These are phyloP conservation scores for Herpailurus yagouaroundi DNA, from an alignment of 2,113 vertebrate species.

Conservation along the genomic window DNA sequence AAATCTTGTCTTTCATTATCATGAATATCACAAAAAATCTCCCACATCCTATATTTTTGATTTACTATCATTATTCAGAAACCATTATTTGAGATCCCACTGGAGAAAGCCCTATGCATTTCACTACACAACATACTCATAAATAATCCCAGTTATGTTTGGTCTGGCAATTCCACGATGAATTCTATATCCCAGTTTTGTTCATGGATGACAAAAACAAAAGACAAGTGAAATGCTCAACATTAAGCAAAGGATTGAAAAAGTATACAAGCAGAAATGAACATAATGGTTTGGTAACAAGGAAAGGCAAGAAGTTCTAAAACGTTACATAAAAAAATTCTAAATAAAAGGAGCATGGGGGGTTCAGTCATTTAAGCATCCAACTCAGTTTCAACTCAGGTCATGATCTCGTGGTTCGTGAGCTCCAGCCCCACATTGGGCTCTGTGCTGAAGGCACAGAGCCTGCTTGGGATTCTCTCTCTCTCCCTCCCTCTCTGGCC, in stretches of 20 bases:
- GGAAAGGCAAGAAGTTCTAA: background rate
- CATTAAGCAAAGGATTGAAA: background rate
- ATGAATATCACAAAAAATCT: background rate
- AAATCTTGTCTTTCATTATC: background rate
- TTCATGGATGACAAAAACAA: background rate
- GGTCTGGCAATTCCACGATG: background rate
- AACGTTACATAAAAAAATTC: background rate
- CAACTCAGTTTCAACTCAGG: no score
- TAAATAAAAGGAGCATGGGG: background rate
- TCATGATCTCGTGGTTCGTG: no score
- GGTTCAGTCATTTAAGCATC: background rate
- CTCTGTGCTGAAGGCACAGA: no score
- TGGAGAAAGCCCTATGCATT: background rate
- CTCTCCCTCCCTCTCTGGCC: no score
- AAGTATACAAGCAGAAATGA: background rate
- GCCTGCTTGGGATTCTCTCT: no score
- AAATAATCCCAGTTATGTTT: background rate
- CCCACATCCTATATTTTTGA: background rate
- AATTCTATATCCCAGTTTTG: background rate
- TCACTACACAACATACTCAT: background rate
- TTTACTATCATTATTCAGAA: slow-evolving; percentile 19
- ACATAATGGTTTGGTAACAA: background rate
- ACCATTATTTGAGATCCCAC: background rate
- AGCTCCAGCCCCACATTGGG: no score
- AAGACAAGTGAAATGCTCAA: background rate